Evolutionary conservation across 2,797 vertebrate species (phyloP).

Genomic region (Gastrophryne carolinensis): DNA sequence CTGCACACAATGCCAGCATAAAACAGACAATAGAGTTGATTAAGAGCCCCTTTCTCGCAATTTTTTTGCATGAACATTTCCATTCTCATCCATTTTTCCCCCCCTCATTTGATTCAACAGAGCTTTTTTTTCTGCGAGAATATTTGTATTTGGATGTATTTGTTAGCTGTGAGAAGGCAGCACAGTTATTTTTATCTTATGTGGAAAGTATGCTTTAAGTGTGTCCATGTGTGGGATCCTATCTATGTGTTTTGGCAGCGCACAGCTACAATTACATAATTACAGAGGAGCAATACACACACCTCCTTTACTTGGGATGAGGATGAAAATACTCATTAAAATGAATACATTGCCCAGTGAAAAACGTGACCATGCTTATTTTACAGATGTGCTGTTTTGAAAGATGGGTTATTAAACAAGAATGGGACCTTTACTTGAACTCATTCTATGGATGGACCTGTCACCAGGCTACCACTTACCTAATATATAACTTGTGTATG

Average conservation of each 20-base stretch:
- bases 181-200: neutral
- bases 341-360: conserved; percentile 7
- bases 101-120: too few relatives aligned
- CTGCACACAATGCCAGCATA: too few relatives aligned
- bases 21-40: too few relatives aligned
- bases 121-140: too few relatives aligned
- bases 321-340: conserved; percentile 1
- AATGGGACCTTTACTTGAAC: conserved; percentile 16
- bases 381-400: neutral
- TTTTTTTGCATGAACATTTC: too few relatives aligned
- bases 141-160: too few relatives aligned
- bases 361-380: conserved; percentile 8
- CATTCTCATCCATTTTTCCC: too few relatives aligned
- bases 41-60: too few relatives aligned
- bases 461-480: neutral
- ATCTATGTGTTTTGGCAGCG: conserved; percentile 33
- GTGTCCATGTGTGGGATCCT: conserved; percentile 33
- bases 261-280: conserved; percentile 42
- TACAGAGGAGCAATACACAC: conserved; percentile 29
- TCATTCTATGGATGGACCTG: neutral
- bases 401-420: neutral
- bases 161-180: neutral
- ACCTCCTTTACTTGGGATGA: conserved; percentile 22
- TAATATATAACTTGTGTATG: neutral
- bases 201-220: conserved; percentile 7